Evolutionary conservation across 2,797 vertebrate species (phyloP).

Genomic region (Typhlichthys eigenmanni): DNA sequence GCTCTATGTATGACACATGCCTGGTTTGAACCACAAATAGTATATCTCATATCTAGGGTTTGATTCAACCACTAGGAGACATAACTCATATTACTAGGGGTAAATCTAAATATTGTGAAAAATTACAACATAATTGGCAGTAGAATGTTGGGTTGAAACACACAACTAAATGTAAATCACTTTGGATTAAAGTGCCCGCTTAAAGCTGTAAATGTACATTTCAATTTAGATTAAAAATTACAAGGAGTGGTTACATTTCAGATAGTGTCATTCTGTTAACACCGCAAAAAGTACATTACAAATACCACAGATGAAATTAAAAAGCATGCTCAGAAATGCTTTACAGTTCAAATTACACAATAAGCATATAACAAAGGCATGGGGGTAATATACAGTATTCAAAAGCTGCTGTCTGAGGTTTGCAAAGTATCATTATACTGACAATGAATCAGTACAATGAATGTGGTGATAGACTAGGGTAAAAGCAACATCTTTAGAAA

Average conservation of each 20-base stretch:
- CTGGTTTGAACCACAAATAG: too few species aligned
- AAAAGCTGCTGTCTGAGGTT: slow-evolving; percentile 12
- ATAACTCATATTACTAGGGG: background rate
- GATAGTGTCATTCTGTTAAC: slow-evolving; percentile 36
- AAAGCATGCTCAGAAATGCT: slow-evolving; percentile 57
- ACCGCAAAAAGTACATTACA: slow-evolving; percentile 46
- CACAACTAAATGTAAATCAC: slow-evolving; percentile 7
- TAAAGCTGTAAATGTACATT: background rate
- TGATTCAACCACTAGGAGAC: background rate
- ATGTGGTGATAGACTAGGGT: slow-evolving; percentile 57
- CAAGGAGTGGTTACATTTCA: slow-evolving; percentile 54
- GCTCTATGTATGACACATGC: too few species aligned
- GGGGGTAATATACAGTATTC: background rate
- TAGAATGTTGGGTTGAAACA: background rate
- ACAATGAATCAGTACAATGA: slow-evolving; percentile 55
- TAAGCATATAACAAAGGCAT: slow-evolving; percentile 11
- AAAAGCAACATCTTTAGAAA: slow-evolving; percentile 54
- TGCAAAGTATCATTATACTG: slow-evolving; percentile 8
- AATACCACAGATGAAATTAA: slow-evolving; percentile 27
- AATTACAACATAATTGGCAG: background rate
- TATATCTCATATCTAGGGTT: too few species aligned
- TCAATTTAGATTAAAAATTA: slow-evolving; percentile 36
- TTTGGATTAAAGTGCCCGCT: too few species aligned
- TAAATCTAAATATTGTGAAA: background rate
- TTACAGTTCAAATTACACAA: slow-evolving; percentile 33